A percentile compares a stretch with the other conserved stretches of the same genome.
These are phyloP conservation scores for Neosilurus mollespiculum DNA, from an alignment of 2,797 vertebrate genomes.

Conservation along the genomic window DNA sequence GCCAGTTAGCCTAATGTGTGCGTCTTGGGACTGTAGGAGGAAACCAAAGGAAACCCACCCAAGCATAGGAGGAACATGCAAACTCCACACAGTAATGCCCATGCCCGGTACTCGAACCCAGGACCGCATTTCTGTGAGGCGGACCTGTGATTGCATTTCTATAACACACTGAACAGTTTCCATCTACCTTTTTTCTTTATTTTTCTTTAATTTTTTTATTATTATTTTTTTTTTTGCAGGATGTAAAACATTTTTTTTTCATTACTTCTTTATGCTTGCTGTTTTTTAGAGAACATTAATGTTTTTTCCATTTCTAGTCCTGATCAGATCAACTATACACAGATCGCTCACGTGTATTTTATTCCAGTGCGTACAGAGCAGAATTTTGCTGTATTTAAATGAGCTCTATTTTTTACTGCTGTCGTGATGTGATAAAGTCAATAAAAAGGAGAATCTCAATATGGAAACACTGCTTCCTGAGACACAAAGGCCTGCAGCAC, in stretches of 20 bases:
- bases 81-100: too few species aligned
- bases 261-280: constrained; percentile 14
- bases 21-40: too few species aligned
- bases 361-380: constrained; percentile 34
- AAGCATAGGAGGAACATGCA: too few species aligned
- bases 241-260: not conserved
- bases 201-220: too few species aligned
- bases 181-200: not conserved
- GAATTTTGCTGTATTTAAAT: constrained; percentile 44
- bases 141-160: not conserved
- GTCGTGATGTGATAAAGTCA: constrained; percentile 48
- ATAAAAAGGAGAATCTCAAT: constrained; percentile 47
- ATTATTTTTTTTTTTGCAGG: too few species aligned
- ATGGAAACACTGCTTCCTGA: not conserved
- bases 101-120: too few species aligned
- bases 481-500: too few species aligned
- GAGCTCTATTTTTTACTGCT: constrained; percentile 55
- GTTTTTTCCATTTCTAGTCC: not conserved
- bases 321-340: constrained; percentile 14
- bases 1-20: too few species aligned
- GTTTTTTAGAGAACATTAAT: constrained; percentile 18
- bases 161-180: not conserved
- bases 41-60: too few species aligned
- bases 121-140: too few species aligned
- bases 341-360: constrained; percentile 39